Evolutionary conservation across 2,113 vertebrate genomes (phyloP), one percentile per base, ranked within the genome.

Genomic region (Gobiocypris rarus): DNA sequence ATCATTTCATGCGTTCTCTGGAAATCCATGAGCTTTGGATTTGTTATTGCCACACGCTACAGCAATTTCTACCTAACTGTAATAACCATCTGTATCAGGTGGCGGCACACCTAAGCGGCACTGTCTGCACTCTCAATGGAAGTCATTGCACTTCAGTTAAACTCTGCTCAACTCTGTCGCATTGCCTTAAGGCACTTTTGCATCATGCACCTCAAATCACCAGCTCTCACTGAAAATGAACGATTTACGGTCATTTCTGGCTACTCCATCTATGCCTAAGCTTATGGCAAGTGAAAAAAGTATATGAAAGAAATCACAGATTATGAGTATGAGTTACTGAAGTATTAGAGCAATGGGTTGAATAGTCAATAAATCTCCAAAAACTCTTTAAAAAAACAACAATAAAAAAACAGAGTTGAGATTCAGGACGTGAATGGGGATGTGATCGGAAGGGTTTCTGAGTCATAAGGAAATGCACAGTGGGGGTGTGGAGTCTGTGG

Each of bases 401-500:
- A n/a, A 38, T 56, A 4, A 77, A 58, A 31, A 9, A 6, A 9
- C 73, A n/a, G 1, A 54, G 28, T 13, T 75, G 26, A 19, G 9
- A 22, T 75, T 17, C 34, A 24, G 52, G 54, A 48, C 45, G 22
- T 43, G 13, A 43, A 61, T 41, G n/a, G 45, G 50, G 26, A 75
- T 50, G 43, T 74, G 45, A 75, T 34, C 9, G 0, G 24, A 24
- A 75, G 56, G 34, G 15, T 24, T 38, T 79, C 31, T 79, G 31
- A 43, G 75, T 75, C 74, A 75, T 28, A 54, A 54, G 8, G 73
- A 26, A 75, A 75, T 17, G 48, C 54, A 9, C 22, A 28, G 38
- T 70, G 81, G 65, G 52, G 34, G 3, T 56, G 28, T 34, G 75
- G 31, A 77, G 22, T 41, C 10, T 77, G 75, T 48, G 76, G 34